Base-by-base conservation (phyloP, 1,140 invertebrate genomes). In the Linepithema humile region DNA sequence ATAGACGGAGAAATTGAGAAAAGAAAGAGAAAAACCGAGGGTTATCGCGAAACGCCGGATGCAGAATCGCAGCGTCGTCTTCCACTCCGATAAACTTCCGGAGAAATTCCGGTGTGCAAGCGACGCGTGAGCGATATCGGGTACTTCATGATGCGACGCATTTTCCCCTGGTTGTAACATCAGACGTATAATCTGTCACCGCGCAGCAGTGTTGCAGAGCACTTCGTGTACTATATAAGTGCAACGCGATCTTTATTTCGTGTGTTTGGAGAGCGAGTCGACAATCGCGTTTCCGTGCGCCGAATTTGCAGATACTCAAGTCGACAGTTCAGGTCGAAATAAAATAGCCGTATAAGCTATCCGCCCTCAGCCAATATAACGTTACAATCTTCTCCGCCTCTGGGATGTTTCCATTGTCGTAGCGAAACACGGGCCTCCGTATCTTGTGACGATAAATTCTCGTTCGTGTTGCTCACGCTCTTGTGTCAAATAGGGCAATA, bases 371-470 rank as follows among this genome's bases (percentile, higher is more conserved):
- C 55, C 7, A 29, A 32, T 6, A 17, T 20, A 20, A 70, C 10
- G 23, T 69, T 57, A 80, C 57, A 10, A 50, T 70, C n/a, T 12
- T 55, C 23, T 6, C 35, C 32, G 26, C 35, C 35, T 55, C 12
- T 7, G 35, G 50, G 38, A 80, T 32, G 35, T 70, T 38, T 69
- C 48, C 26, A 80, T 32, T 55, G 62, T 69, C 10, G 60, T 40
- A 53, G 12, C 48, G n/a, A 48, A 64, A 64, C 40, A 75, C 29
- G 55, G 53, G 23, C 48, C 23, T 26, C 32, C 62, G 48, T 40
- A 53, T 78, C 48, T 69, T 69, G 45, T 45, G 23, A 70, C 64
- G 23, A 80, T 80, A 80, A 80, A 80, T 80, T 80, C 20, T 57
- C 75, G 23, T 55, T 15, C 32, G 7, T 3, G 23, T 48, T 45